These are phyloP conservation scores for Paragorgia papillata DNA, from an alignment of 92 coral and sea anemone genomes.

Conservation along the genomic window DNA sequence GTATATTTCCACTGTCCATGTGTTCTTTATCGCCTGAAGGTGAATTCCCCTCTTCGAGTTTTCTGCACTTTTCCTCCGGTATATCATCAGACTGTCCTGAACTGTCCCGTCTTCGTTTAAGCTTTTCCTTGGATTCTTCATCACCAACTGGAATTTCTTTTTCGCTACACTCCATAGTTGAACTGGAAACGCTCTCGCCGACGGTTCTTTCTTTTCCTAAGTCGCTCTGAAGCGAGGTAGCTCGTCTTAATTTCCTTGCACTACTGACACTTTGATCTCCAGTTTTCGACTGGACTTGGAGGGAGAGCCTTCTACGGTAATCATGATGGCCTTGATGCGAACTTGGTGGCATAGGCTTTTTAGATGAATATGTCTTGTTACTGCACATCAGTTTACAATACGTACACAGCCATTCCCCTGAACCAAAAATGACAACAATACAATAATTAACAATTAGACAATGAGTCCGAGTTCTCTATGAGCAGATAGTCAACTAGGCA, in stretches of 20 bases:
- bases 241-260: not conserved
- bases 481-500: no score
- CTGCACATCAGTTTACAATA: not conserved
- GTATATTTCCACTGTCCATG: no score
- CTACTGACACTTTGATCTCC: not conserved
- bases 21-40: no score
- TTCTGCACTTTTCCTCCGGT: not conserved
- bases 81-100: not conserved
- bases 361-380: not conserved
- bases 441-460: no score
- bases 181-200: not conserved
- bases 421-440: no score
- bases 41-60: not conserved
- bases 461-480: no score
- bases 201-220: not conserved
- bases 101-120: not conserved
- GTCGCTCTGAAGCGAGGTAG: not conserved
- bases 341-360: not conserved
- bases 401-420: constrained; percentile 7
- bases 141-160: not conserved
- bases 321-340: not conserved
- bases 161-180: not conserved
- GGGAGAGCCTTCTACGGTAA: not conserved
- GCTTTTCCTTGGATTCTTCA: not conserved
- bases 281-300: no score